Base-by-base conservation (phyloP, 2,797 vertebrate species). In the Phalanger gymnotis region DNA sequence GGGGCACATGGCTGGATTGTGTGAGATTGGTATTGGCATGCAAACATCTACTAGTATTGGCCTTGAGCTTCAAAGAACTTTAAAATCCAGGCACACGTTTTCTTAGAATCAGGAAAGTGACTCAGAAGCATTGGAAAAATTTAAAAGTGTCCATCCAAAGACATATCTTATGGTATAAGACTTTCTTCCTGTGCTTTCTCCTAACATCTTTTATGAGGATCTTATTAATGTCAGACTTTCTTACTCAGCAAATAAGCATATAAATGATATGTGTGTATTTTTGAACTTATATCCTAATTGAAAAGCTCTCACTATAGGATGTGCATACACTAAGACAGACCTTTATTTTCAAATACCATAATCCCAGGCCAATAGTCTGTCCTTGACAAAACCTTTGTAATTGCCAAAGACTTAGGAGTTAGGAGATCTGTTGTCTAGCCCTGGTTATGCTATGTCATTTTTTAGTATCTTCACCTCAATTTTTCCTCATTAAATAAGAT, bases 101-200 rank as follows among this genome's bases (percentile, higher is more conserved):
- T 98, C 97, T 97, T 93, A 95, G 96, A 97, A 94, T 96, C 90
- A 94, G 90, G 90, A 96, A 93, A 94, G 92, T 81, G 53, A 54
- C 87, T 94, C 31, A n/a, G 94, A 93, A 81, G 73, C 93, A 53
- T 0, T 30, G 87, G 91, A 91, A 58, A 90, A 91, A 53, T 54
- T 87, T 87, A 87, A 87, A 87, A 10, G 52, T 92, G 92, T 66
- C 92, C 25, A 51, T 87, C 25, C 22, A 47, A 47, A 87, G 22
- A 51, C 73, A 51, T 9, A 51, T 27, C 22, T 47, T 87, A 27
- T 47, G 3, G 40, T 28, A 87, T 27, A 47, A 34, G 3, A 6
- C 92, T 92, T 91, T 90, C 93, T 94, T 91, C 40, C 11, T 90
- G 10, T 30, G 34, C 92, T 87, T 87, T 53, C 16, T 92, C 53